phyloP scores from a whole-genome alignment of 2,113 vertebrate species.

The Pionites leucogaster region DNA sequence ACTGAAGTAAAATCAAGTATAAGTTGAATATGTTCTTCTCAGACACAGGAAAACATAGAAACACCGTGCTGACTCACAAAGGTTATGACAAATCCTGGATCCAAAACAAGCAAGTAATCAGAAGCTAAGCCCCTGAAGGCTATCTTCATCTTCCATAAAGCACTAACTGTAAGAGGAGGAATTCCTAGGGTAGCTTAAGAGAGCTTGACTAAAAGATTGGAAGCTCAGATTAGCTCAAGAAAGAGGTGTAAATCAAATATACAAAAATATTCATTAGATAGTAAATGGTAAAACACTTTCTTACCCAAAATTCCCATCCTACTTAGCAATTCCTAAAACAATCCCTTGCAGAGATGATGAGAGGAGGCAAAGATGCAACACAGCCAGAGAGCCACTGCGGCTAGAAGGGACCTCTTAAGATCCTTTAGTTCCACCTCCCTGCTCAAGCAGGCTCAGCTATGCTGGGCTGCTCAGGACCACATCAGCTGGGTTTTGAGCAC shows the following conservation, averaged over 20 bases:
- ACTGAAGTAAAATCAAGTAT: background rate
- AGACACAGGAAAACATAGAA: background rate
- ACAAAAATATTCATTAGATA: background rate
- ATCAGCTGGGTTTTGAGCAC: background rate
- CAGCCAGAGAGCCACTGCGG: background rate
- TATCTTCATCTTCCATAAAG: background rate
- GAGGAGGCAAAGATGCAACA: background rate
- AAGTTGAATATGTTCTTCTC: background rate
- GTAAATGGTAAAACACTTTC: background rate
- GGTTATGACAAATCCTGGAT: background rate
- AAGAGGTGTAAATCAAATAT: background rate
- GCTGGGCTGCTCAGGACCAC: background rate
- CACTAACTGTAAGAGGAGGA: background rate
- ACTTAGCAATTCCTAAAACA: background rate
- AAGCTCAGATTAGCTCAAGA: background rate
- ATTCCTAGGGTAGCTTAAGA: background rate
- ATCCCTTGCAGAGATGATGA: background rate
- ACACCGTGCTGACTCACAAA: background rate
- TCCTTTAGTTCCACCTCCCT: no score
- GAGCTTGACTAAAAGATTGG: background rate
- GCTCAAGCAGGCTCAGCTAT: background rate
- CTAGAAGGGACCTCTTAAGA: background rate
- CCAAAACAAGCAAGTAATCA: background rate
- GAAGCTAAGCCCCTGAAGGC: background rate
- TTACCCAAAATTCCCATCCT: background rate